phyloP scores from a whole-genome alignment of 2,113 vertebrate genomes.

The Glaucidium brasilianum region DNA sequence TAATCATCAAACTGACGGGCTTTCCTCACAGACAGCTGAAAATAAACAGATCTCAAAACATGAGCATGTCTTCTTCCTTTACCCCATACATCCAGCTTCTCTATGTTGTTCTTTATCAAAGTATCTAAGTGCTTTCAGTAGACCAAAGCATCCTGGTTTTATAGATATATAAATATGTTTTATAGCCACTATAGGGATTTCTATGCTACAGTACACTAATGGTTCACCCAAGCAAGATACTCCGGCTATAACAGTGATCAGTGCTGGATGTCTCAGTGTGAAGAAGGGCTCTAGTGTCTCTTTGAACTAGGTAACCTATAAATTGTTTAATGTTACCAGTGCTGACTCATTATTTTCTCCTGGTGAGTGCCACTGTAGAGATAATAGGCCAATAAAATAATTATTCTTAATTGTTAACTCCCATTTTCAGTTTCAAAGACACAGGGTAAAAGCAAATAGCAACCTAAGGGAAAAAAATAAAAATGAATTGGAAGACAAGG shows the following conservation, averaged over 20 bases:
- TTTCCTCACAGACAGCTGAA: conserved; percentile 24
- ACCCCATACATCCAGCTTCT: not conserved
- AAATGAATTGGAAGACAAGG: not conserved
- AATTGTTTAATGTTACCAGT: not conserved
- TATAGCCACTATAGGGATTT: conserved; percentile 20
- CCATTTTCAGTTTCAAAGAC: not conserved
- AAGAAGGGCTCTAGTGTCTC: conserved; percentile 4
- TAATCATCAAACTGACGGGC: conserved; percentile 41
- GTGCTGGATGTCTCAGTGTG: not conserved
- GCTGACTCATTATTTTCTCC: conserved; percentile 30
- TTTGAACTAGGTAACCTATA: conserved; percentile 29
- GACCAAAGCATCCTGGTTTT: conserved; percentile 38
- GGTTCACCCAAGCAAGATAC: conserved; percentile 10
- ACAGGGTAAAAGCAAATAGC: not conserved
- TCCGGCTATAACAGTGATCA: conserved; percentile 19
- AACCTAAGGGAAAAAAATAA: not conserved
- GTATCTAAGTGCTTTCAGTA: conserved; percentile 36
- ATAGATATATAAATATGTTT: conserved; percentile 62
- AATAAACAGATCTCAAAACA: conserved; percentile 34
- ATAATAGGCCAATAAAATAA: not conserved
- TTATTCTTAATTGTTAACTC: conserved; percentile 9
- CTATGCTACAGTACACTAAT: conserved; percentile 33
- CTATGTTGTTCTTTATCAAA: not conserved
- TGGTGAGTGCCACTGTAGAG: not conserved
- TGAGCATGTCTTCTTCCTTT: not conserved